Conservation (phyloP, 1,140 invertebrate species). For the Bombus waltoni region DNA sequence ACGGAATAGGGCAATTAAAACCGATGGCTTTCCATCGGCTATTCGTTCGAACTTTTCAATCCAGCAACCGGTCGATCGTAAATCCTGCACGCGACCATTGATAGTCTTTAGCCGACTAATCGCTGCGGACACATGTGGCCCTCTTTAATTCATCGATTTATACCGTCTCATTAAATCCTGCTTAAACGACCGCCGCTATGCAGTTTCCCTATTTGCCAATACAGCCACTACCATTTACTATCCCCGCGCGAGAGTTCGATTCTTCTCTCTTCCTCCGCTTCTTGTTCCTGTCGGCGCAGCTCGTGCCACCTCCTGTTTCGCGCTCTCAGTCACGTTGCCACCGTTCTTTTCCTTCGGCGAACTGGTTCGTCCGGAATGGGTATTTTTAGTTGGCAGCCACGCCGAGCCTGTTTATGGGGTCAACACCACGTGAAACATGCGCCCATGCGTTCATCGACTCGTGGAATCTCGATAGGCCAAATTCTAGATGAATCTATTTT, state of each 20-base stretch:
- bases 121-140: neutral
- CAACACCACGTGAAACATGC: conserved; percentile 64
- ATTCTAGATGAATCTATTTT: conserved; percentile 24
- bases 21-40: conserved; percentile 22
- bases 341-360: conserved; percentile 56
- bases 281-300: neutral
- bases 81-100: neutral
- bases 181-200: conserved; percentile 16
- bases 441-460: conserved; percentile 6
- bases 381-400: conserved; percentile 68
- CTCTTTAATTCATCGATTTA: conserved; percentile 41
- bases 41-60: neutral
- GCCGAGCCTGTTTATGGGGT: conserved; percentile 70
- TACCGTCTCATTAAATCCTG: conserved; percentile 54
- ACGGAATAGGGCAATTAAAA: neutral
- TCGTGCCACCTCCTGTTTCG: conserved; percentile 7
- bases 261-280: conserved; percentile 33
- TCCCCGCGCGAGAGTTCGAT: neutral
- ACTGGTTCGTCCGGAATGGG: conserved; percentile 68
- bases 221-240: neutral
- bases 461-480: conserved; percentile 3
- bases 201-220: conserved; percentile 31
- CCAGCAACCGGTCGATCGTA: neutral
- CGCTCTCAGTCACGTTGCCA: conserved; percentile 20
- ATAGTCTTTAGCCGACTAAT: conserved; percentile 12